A percentile compares a stretch with the other conserved stretches of the same genome.
phyloP scores from a whole-genome alignment of 92 coral and sea anemone species.

The Heliopora coerulea region DNA sequence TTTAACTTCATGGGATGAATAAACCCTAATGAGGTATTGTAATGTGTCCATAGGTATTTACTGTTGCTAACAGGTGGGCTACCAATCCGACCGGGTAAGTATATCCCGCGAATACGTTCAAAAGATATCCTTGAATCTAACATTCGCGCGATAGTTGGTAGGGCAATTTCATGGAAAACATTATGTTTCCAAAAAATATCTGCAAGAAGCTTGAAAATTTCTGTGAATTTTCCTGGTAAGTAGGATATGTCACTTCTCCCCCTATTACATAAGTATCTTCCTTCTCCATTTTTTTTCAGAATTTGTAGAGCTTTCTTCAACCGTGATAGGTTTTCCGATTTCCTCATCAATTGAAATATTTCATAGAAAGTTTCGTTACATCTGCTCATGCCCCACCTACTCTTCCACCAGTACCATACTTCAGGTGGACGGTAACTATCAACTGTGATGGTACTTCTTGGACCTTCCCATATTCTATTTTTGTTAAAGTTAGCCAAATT shows the following conservation, averaged over 20 bases:
- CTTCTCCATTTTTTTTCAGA: slow-evolving; percentile 60
- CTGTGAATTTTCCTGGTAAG: slow-evolving; percentile 66
- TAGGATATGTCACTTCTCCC: slow-evolving; percentile 86
- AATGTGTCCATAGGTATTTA: slow-evolving; percentile 69
- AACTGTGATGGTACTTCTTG: slow-evolving; percentile 53
- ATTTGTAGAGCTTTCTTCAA: slow-evolving; percentile 34
- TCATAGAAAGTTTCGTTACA: slow-evolving; percentile 78
- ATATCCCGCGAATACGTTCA: slow-evolving; percentile 71
- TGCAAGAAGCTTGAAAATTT: slow-evolving; percentile 59
- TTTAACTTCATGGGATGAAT: slow-evolving; percentile 81
- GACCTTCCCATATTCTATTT: slow-evolving; percentile 78
- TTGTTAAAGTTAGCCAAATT: slow-evolving; percentile 59
- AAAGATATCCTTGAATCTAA: slow-evolving; percentile 61
- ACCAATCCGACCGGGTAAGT: slow-evolving; percentile 74
- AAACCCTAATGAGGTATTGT: slow-evolving; percentile 57
- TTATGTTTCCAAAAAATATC: slow-evolving; percentile 71
- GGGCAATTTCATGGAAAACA: slow-evolving; percentile 80
- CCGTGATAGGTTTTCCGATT: not conserved
- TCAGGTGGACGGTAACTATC: slow-evolving; percentile 47
- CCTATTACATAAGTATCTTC: slow-evolving; percentile 53
- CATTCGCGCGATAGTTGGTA: slow-evolving; percentile 81
- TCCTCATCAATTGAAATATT: slow-evolving; percentile 24
- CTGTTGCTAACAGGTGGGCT: slow-evolving; percentile 69
- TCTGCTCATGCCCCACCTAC: slow-evolving; percentile 64
- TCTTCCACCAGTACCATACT: slow-evolving; percentile 87